Percentiles rank a stretch among this genome's conserved stretches.
These are phyloP conservation scores for Ganaspis brasiliensis DNA, from an alignment of 2,888 invertebrate species.

Conservation along the genomic window DNA sequence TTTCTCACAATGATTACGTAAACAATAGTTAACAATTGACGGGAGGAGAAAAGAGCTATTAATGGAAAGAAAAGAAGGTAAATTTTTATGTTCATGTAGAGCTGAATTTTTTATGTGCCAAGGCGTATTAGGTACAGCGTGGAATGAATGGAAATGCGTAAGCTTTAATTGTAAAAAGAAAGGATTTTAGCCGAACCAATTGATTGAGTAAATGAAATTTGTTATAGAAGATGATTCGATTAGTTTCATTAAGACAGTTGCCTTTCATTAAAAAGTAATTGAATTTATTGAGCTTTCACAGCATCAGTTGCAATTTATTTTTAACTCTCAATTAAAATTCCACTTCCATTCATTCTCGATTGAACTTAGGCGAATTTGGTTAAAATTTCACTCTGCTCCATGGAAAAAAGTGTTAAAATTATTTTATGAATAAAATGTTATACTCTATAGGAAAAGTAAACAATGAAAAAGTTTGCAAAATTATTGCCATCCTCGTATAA, in stretches of 20 bases:
- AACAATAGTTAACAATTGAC: constrained; percentile 1
- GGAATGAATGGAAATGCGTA: not conserved
- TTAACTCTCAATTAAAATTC: not conserved
- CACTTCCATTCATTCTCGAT: not conserved
- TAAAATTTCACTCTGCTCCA: too few species aligned
- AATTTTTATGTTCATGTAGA: constrained; percentile 1
- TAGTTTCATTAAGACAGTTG: constrained; percentile 16
- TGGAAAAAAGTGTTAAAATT: not conserved
- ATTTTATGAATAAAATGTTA: not conserved
- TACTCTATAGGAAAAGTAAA: not conserved
- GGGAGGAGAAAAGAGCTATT: not conserved
- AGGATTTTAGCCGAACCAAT: not conserved
- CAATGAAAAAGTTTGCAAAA: not conserved
- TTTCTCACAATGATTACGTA: not conserved
- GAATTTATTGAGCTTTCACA: not conserved
- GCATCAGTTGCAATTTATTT: not conserved
- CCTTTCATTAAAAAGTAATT: constrained; percentile 20
- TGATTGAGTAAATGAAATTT: not conserved
- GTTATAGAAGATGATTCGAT: not conserved
- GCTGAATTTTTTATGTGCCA: constrained; percentile 5
- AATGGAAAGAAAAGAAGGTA: constrained; percentile 3
- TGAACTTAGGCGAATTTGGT: not conserved
- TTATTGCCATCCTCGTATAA: not conserved
- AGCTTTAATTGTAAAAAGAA: not conserved
- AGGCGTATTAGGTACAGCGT: not conserved